These are phyloP conservation scores for Haemorhous mexicanus DNA, from an alignment of 2,113 vertebrate genomes.

Conservation along the genomic window DNA sequence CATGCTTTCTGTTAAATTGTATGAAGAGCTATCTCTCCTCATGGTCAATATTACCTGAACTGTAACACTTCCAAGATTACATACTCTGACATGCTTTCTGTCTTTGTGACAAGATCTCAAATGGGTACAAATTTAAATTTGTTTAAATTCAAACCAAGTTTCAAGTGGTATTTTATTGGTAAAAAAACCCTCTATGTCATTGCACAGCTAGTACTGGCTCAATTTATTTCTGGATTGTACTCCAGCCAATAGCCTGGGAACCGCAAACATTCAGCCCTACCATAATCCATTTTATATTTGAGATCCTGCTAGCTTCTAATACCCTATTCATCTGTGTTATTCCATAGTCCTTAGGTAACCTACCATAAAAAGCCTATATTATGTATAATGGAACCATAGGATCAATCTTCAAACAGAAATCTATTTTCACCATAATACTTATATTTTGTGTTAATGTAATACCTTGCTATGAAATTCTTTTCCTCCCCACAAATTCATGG, in stretches of 20 bases:
- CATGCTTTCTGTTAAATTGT: constrained; percentile 5
- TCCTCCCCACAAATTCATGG: background rate
- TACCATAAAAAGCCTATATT: background rate
- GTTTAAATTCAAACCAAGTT: constrained; percentile 44
- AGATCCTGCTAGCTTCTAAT: background rate
- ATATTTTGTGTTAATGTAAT: background rate
- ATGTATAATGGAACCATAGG: background rate
- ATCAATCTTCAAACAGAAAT: background rate
- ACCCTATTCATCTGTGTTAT: background rate
- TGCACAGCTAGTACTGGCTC: background rate
- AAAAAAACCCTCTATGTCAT: background rate
- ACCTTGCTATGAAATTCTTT: background rate
- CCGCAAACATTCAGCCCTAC: background rate
- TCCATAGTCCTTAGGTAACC: background rate
- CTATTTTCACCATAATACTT: background rate
- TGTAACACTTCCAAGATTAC: background rate
- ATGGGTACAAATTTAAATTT: constrained; percentile 39
- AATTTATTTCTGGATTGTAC: background rate
- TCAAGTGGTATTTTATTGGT: background rate
- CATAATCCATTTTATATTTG: background rate
- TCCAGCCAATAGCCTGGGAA: background rate
- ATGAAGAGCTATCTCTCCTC: background rate
- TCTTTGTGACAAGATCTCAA: constrained; percentile 48
- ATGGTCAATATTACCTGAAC: constrained; percentile 5
- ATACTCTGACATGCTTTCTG: constrained; percentile 25